Evolutionary conservation across 2,113 vertebrate species (phyloP).

Genomic region (Marmota monax): DNA sequence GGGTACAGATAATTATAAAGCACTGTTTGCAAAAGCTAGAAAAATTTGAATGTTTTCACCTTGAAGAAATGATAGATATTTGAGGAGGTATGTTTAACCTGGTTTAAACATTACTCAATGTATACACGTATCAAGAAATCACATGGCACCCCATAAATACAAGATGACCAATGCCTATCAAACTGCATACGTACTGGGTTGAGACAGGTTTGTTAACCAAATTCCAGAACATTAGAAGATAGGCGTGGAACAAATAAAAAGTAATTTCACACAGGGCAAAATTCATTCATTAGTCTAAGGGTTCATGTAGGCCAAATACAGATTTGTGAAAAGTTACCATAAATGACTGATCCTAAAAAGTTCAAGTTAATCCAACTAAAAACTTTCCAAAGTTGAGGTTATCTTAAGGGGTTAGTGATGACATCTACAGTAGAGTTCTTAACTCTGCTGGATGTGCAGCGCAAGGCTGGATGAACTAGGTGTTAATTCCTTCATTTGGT

Average conservation of each 20-base stretch:
- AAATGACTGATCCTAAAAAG: background rate
- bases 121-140: background rate
- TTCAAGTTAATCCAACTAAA: background rate
- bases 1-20: background rate
- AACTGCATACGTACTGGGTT: background rate
- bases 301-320: background rate
- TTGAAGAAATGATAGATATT: background rate
- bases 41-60: background rate
- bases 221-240: conserved; percentile 1
- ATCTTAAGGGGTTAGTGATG: background rate
- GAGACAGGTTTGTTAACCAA: conserved; percentile 1
- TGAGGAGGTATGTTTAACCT: background rate
- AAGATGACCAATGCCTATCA: background rate
- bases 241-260: background rate
- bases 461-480: background rate
- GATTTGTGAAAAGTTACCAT: background rate
- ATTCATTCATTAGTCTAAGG: background rate
- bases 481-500: background rate
- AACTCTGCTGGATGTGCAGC: background rate
- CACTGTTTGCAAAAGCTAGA: background rate
- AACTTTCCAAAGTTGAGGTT: background rate
- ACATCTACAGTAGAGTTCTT: background rate
- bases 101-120: background rate
- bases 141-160: background rate
- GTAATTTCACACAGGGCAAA: background rate